Evolutionary conservation across 2,113 vertebrate genomes (phyloP), one percentile per base, ranked within the genome.

Genomic region (Nycticryphes semicollaris): DNA sequence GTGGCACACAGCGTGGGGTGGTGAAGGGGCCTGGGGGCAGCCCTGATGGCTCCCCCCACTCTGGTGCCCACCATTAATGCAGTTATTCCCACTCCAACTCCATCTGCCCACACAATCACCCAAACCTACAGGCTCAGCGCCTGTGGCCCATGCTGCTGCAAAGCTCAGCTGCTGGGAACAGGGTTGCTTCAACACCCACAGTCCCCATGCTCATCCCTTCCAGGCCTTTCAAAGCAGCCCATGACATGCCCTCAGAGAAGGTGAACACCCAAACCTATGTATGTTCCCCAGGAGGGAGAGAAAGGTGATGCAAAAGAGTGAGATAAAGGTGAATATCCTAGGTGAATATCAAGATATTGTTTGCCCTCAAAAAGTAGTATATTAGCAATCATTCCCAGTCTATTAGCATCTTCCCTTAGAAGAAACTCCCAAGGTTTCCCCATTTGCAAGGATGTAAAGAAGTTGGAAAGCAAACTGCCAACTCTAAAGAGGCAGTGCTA

Each of bases 131-230:
- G 37, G 41, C 21, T 79, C 82, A 35, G 79, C 41, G 3, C 15
- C 51, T 10, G 56, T 15, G 50, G 39, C 19, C 0, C 0, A 27
- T 6, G 41, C 27, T 59, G 14, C n/a, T 0, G 1, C 16, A 19
- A 17, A 50, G 54, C 31, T 62, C 31, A 3, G 31, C 56, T 56
- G 39, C 3, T 43, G 63, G 53, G 16, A 33, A 54, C 84, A 76
- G 33, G 69, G 33, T 62, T 54, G 70, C 37, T 91, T 30, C 41
- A 67, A 78, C 85, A 79, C 39, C 30, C 66, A 13, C 28, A 22
- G 66, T 31, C 19, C 33, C 79, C 82, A 37, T 1, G 5, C 43
- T 57, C 57, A 68, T 4, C 60, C 81, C 83, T 7, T 0, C 5
- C 0, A 3, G 43, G 10, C 35, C 51, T 45, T 47, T 2, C 37